Conservation (phyloP, 1,140 invertebrate genomes). For the Orchestia grillus region DNA sequence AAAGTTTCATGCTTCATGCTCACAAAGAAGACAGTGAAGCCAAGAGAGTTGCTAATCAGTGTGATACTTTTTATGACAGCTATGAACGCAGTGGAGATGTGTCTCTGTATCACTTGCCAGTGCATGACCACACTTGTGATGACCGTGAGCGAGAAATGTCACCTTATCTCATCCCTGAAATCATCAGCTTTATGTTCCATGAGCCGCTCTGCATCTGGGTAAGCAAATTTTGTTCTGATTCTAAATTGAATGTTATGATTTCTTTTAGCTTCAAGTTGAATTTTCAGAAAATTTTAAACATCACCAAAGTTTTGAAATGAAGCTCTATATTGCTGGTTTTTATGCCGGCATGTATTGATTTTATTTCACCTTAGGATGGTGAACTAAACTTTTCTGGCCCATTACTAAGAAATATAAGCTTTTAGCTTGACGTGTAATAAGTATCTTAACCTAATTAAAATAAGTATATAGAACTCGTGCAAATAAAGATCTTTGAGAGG, state of each 20-base stretch:
- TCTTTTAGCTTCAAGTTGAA: neutral
- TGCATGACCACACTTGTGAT: conserved; percentile 61
- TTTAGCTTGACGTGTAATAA: too few relatives aligned
- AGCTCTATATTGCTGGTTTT: too few relatives aligned
- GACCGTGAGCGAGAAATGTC: conserved; percentile 69
- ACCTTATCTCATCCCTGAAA: conserved; percentile 77
- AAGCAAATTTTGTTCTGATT: conserved; percentile 71
- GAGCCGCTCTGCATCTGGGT: conserved; percentile 90
- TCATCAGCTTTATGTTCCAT: conserved; percentile 82
- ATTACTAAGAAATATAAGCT: too few relatives aligned
- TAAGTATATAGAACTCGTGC: too few relatives aligned
- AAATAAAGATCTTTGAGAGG: too few relatives aligned
- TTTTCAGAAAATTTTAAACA: neutral
- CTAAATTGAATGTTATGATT: neutral
- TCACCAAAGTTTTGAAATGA: neutral
- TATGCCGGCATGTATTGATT: too few relatives aligned
- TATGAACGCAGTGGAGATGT: conserved; percentile 59
- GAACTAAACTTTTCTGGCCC: too few relatives aligned
- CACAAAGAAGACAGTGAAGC: conserved; percentile 6
- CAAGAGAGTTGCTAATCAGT: conserved; percentile 21
- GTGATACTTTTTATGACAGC: conserved; percentile 25
- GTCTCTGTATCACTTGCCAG: conserved; percentile 61
- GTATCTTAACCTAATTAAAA: too few relatives aligned
- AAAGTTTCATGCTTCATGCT: neutral
- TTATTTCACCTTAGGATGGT: too few relatives aligned